Evolutionary conservation across 2,888 invertebrate species (phyloP).

Genomic region (Sminthurides aquaticus): DNA sequence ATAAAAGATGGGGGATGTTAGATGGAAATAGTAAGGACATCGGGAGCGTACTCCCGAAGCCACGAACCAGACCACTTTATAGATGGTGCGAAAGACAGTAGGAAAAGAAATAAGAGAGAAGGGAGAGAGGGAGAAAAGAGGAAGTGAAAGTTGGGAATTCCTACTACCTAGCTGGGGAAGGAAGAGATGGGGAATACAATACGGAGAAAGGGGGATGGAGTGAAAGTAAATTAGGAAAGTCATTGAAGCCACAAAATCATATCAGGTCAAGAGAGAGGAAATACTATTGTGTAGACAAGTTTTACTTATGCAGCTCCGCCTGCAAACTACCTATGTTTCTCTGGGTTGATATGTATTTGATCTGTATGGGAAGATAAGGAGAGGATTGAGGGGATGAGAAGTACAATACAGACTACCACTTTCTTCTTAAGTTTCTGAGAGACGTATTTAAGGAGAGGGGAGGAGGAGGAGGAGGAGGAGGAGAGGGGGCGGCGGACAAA

Average conservation of each 20-base stretch:
- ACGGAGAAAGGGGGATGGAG: background rate
- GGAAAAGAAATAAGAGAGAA: background rate
- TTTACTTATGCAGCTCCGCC: background rate
- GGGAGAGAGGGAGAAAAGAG: background rate
- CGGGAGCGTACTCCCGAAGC: no score
- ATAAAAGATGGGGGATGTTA: no score
- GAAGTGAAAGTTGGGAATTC: background rate
- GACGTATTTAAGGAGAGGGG: no score
- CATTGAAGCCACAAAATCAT: constrained; percentile 20
- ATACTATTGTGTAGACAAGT: background rate
- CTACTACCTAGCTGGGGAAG: background rate
- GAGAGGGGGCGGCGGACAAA: no score
- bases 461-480: no score
- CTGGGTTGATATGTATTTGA: no score
- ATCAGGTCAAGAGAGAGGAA: constrained; percentile 4
- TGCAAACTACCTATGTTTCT: background rate
- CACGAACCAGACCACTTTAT: no score
- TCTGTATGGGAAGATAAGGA: no score
- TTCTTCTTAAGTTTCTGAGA: no score
- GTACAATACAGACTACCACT: no score
- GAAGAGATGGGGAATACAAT: background rate
- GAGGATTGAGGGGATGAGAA: no score
- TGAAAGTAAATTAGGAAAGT: constrained; percentile 27
- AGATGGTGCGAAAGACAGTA: background rate
- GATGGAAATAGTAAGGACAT: no score